Base-by-base conservation (phyloP, 2,797 vertebrate genomes). In the Poecilia gillii region DNA sequence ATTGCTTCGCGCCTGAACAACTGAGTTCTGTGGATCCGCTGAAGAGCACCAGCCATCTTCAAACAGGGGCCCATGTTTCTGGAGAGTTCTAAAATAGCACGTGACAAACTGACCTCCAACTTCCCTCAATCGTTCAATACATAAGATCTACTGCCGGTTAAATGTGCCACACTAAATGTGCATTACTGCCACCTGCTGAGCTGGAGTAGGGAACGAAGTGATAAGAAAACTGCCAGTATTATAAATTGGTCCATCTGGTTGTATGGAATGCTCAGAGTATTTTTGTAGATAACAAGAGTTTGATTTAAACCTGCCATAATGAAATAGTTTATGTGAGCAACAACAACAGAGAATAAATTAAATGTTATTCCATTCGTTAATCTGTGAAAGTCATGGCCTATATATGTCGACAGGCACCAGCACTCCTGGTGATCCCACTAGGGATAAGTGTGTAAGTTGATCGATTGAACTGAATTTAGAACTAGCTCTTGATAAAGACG, bases 61-160 rank as follows among this genome's bases (percentile, higher is more conserved):
- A 95, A 80, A 92, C 89, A 96, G 2, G 94, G 81, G 7, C 96
- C 96, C 97, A 98, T 97, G 82, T 93, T 93, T 95, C 91, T 94
- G 57, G 93, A 83, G 88, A 74, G 13, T 73, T 43, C 53, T 82
- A 72, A 20, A 0, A 41, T n/a, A 0, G 39, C 87, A 49, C 28
- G 75, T 77, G 84, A 90, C 70, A 36, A 14, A 2, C 28, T 62
- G 33, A 36, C 16, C 1, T 2, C 4, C 55, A 6, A 41, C 41
- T 92, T 92, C 90, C 88, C 91, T 66, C 90, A 39, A 14, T 9
- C 6, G 12, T 78, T 93, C 86, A 89, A 93, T 71, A 89, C 84
- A 89, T 75, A 53, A 6, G 20, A 8, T 8, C 20, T 53, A 23
- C 25, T 57, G 12, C 23, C 55, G n/a, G 55, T 28, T 62, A 33